Evolutionary conservation across 2,888 invertebrate genomes (phyloP), one percentile per base, ranked within the genome.

Genomic region (Zaprionus bogoriensis): DNA sequence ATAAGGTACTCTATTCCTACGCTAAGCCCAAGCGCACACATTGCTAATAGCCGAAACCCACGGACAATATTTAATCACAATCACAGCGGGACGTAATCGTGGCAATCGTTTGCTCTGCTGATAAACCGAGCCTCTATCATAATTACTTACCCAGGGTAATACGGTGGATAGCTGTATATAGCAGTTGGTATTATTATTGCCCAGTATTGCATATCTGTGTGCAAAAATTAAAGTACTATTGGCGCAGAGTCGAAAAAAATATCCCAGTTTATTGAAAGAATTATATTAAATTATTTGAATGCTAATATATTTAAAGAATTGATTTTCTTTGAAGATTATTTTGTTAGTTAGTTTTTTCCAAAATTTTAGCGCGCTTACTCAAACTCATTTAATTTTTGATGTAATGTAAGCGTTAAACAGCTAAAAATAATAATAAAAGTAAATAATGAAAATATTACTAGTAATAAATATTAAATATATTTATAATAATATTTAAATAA

Each of bases 41-140:
- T 10, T 7, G 36, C 51, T 36, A 71, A 67, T 52, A 47, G 30
- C 52, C 39, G 48, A n/a, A 50, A 22, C 41, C 12, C 23, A 41
- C 41, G 47, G 23, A 55, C 38, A 46, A 48, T n/a, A 30, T 30
- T 39, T 48, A 60, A 54, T 51, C 71, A 44, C 46, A 66, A 60
- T 61, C 66, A 32, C 66, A 64, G 44, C 48, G 39, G 59, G 52
- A 27, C 25, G 30, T 20, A 32, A 14, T 30, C 25, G 38, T 30
- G 65, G 44, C 38, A 54, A 38, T 17, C 38, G 48, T 51, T 50
- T 28, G 36, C 7, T 28, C n/a, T 12, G 44, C 63, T 51, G 70
- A 71, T 70, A 70, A 70, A 50, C 39, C 41, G 28, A 25, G 7
- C 12, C 10, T 2, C 39, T 30, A 59, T 50, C 52, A 25, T 22